Percentiles rank a stretch among this genome's conserved stretches.
phyloP scores from a whole-genome alignment of 2,113 vertebrate species.

The Fulmarus glacialis region DNA sequence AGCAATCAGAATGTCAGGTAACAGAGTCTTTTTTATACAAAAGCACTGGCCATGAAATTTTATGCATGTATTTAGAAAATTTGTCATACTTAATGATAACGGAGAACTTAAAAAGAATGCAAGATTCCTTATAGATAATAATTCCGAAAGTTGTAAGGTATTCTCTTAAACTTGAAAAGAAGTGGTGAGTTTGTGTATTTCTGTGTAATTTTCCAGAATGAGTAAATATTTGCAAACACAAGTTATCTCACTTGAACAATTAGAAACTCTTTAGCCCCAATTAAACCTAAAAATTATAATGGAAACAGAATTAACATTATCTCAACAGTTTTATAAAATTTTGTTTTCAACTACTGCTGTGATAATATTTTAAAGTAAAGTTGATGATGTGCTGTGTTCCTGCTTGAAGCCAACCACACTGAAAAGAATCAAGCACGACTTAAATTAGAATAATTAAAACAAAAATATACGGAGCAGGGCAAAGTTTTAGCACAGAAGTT shows the following conservation, averaged over 20 bases:
- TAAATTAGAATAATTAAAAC: not conserved
- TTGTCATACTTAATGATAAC: not conserved
- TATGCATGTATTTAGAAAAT: not conserved
- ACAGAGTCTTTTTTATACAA: not conserved
- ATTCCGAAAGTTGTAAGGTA: not conserved
- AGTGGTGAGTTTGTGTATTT: not conserved
- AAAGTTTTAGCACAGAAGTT: not conserved
- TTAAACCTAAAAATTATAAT: not conserved
- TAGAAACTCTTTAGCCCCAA: not conserved
- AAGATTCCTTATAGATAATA: not conserved
- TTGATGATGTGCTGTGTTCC: not conserved
- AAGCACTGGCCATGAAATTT: not conserved
- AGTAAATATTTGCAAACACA: not conserved
- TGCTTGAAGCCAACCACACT: not conserved
- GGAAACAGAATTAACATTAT: not conserved
- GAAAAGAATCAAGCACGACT: not conserved
- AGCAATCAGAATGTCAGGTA: constrained; percentile 75
- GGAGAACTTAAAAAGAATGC: not conserved
- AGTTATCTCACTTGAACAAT: not conserved
- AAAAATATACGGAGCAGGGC: not conserved
- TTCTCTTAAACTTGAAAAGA: not conserved
- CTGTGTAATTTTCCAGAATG: not conserved
- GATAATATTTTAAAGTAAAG: not conserved
- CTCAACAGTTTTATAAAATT: not conserved
- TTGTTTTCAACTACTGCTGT: not conserved